These are phyloP conservation scores for Cricetomys ansorgei DNA, from an alignment of 2,113 vertebrate species.

Conservation along the genomic window DNA sequence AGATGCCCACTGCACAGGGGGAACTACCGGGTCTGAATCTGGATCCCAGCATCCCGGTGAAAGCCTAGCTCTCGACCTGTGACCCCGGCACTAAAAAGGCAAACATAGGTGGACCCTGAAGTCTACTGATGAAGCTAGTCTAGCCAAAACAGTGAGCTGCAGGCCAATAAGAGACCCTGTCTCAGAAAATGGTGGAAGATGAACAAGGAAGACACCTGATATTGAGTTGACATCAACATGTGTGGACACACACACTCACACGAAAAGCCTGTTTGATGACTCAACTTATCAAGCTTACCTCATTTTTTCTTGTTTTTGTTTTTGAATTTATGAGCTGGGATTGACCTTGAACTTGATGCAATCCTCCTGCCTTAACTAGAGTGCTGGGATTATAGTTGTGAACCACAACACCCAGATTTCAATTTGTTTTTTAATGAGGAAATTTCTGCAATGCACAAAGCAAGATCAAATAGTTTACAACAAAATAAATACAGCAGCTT, in stretches of 20 bases:
- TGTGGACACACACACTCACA: background rate
- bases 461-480: too few species aligned
- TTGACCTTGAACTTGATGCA: background rate
- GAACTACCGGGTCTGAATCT: background rate
- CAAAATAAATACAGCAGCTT: background rate
- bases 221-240: background rate
- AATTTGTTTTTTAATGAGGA: too few species aligned
- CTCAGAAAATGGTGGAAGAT: background rate
- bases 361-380: background rate
- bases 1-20: background rate
- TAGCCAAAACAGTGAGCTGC: background rate
- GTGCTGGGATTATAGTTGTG: background rate
- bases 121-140: background rate
- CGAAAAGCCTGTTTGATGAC: background rate
- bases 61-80: background rate
- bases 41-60: background rate
- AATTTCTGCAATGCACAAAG: too few species aligned
- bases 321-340: background rate
- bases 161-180: too few species aligned
- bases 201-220: background rate
- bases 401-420: too few species aligned
- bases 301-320: background rate
- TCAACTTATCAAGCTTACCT: background rate
- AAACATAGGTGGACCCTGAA: too few species aligned
- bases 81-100: background rate